A percentile compares a stretch with the other conserved stretches of the same genome.
Conservation (phyloP, 1,140 invertebrate genomes). For the Monomorium pharaonis region DNA sequence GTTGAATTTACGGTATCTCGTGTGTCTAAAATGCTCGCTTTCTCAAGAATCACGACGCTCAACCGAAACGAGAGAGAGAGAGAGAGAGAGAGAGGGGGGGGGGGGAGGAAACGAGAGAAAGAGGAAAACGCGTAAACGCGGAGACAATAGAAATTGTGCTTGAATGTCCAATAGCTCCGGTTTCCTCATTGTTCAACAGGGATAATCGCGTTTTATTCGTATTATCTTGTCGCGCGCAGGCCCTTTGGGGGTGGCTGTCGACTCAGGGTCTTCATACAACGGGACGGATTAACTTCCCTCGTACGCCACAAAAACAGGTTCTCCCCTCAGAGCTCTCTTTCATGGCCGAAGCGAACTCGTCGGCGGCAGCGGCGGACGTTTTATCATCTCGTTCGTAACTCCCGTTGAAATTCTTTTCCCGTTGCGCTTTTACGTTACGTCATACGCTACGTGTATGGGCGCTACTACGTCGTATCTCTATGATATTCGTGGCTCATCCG, state of each 20-base stretch:
- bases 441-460: neutral
- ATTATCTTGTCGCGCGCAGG: constrained; percentile 52
- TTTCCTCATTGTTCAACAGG: constrained; percentile 43
- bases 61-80: neutral
- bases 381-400: constrained; percentile 39
- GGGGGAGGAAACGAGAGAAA: neutral
- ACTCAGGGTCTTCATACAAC: constrained; percentile 39
- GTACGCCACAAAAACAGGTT: constrained; percentile 49
- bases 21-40: neutral
- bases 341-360: neutral
- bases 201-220: constrained; percentile 61
- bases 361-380: constrained; percentile 13
- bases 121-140: neutral
- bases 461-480: too few relatives aligned
- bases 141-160: constrained; percentile 47
- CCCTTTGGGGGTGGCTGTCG: constrained; percentile 20
- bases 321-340: constrained; percentile 41
- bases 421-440: constrained; percentile 1
- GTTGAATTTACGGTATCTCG: neutral
- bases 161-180: constrained; percentile 48
- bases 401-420: constrained; percentile 9
- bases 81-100: neutral
- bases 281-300: constrained; percentile 48
- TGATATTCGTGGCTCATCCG: neutral
- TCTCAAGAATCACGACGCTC: neutral